phyloP scores from a whole-genome alignment of 1,140 invertebrate species.

The Yoshiicerus persimilis region DNA sequence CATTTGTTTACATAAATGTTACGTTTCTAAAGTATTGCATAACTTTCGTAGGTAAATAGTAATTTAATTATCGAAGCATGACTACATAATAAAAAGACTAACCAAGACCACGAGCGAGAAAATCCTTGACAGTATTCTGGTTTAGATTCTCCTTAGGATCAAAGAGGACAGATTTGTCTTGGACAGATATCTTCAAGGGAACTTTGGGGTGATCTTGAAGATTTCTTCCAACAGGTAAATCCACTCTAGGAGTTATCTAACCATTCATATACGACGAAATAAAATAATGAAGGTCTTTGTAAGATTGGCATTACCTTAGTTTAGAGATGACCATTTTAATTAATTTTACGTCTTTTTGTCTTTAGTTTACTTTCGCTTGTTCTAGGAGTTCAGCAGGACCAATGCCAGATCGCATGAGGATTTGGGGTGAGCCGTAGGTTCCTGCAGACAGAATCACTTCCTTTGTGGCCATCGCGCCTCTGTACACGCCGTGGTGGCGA shows the following conservation, averaged over 20 bases:
- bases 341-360: not conserved
- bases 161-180: not conserved
- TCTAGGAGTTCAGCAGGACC: constrained; percentile 3
- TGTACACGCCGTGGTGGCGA: not conserved
- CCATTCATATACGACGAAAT: not conserved
- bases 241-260: not conserved
- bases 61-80: not conserved
- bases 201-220: not conserved
- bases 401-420: constrained; percentile 34
- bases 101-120: not conserved
- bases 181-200: not conserved
- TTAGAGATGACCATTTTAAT: not conserved
- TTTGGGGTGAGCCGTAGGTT: not conserved
- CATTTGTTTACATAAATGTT: too few relatives aligned
- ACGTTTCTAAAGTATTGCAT: too few relatives aligned
- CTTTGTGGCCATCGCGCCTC: not conserved
- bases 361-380: not conserved
- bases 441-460: constrained; percentile 32
- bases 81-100: not conserved
- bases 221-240: not conserved
- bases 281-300: not conserved
- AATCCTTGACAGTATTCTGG: not conserved
- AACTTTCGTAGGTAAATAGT: not conserved
- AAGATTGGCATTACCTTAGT: not conserved
- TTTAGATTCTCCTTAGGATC: not conserved